phyloP scores from a whole-genome alignment of 1,140 invertebrate species.

The Heliconius hermathena region DNA sequence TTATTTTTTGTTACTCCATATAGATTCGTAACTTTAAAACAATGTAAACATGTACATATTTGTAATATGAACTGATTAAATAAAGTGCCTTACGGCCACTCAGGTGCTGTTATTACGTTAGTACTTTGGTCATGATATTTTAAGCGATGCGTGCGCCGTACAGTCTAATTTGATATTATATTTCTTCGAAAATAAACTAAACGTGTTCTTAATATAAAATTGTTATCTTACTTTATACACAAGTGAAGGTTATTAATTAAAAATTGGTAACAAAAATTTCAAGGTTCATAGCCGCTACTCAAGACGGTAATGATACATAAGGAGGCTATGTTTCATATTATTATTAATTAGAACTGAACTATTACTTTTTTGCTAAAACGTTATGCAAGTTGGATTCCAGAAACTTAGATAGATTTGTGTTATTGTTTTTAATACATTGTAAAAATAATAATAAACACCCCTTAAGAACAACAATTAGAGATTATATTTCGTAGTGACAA shows the following conservation, averaged over 20 bases:
- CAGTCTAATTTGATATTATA: not conserved
- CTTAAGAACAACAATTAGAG: too few relatives aligned
- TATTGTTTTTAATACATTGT: too few relatives aligned
- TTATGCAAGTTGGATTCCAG: not conserved
- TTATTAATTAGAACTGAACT: not conserved
- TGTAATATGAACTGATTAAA: too few relatives aligned
- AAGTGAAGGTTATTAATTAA: conserved; percentile 13
- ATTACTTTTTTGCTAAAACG: not conserved
- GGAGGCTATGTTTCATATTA: not conserved
- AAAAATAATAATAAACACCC: too few relatives aligned
- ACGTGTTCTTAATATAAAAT: not conserved
- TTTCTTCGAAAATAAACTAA: not conserved
- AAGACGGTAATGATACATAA: not conserved
- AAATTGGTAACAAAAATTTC: conserved; percentile 14
- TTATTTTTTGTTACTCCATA: too few relatives aligned
- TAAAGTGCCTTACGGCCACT: too few relatives aligned
- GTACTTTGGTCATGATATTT: not conserved
- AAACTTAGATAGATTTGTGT: too few relatives aligned
- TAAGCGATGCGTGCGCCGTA: not conserved
- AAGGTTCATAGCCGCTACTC: not conserved
- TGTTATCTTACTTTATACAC: not conserved
- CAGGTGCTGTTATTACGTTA: not conserved
- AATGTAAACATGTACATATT: not conserved
- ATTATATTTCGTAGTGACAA: too few relatives aligned
- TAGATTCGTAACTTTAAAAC: not conserved